Base-by-base conservation (phyloP, 2,113 vertebrate genomes). In the Anarhynchus alexandrinus region DNA sequence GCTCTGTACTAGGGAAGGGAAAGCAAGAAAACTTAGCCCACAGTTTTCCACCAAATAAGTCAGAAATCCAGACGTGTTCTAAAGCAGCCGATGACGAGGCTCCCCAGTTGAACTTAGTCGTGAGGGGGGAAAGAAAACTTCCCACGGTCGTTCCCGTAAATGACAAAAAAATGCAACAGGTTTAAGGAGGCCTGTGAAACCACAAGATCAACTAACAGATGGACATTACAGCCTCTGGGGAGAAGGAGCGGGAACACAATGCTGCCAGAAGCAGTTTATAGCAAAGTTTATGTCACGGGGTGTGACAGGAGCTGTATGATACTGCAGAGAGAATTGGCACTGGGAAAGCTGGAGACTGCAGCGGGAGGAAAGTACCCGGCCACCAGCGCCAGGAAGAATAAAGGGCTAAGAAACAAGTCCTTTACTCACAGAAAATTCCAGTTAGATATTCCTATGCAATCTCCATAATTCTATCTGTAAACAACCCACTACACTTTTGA, bases 31-130 rank as follows among this genome's bases (percentile, higher is more conserved):
- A 73, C 7, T 29, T 73, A 49, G 65, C 67, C 81, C 73, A 73
- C 62, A 73, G 86, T 38, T 96, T 97, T 97, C 96, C 96, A 91
- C 58, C 76, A 80, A 65, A 65, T 69, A 59, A 77, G 40, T 65
- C 85, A 70, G n/a, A 91, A 90, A 42, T 85, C 52, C 70, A 95
- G 92, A 91, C 38, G 12, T 49, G 80, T 72, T 70, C 86, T 88
- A 92, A 96, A 90, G 94, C 86, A 93, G 30, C 51, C 9, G 1
- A 36, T 74, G 78, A 95, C 83, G 87, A 38, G 42, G 52, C 55
- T 95, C 32, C 49, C 69, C 94, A 89, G 57, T 40, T 96, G 82
- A 94, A 95, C 77, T 88, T 82, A 55, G 34, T 22, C 61, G 58
- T 49, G 17, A 47, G 62, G 13, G 34, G 88, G 38, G 26, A 58